Base-by-base conservation (phyloP, 2,888 invertebrate genomes). In the Aromia moschata region DNA sequence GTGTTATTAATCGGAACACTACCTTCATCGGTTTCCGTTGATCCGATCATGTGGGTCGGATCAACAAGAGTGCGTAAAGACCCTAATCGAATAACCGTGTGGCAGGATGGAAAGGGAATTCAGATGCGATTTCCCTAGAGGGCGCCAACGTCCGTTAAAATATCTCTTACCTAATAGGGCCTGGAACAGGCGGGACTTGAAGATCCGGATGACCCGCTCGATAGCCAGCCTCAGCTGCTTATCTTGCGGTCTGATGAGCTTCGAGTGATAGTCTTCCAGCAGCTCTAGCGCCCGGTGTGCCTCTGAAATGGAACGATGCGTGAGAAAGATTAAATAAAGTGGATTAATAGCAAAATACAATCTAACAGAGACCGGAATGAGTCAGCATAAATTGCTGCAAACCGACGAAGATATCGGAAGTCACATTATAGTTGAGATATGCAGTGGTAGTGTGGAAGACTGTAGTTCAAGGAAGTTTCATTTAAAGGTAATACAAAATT, bases 251-350 rank as follows among this genome's bases (percentile, higher is more conserved):
- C 92, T 92, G 71, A 90, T 92, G 77, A 99, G 85, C 82, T 96
- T 94, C 71, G 93, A 90, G 84, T 98, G 97, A 83, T 98, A 99
- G 82, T 98, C 98, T 85, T 98, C 98, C 78, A 99, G 88, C 78
- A 98, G 87, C 86, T 98, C 98, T 79, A 99, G 86, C 68, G 98
- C 98, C 82, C 97, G 91, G 82, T 98, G 98, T 82, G 98, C 98
- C 86, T 97, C 97, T 94, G 89, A 49, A 79, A 79, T n/a, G n/a
- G n/a, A n/a, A n/a, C n/a, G n/a, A n/a, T n/a, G n/a, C n/a, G n/a
- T n/a, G n/a, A n/a, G n/a, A n/a, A n/a, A n/a, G n/a, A n/a, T n/a
- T n/a, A n/a, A n/a, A n/a, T n/a, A n/a, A n/a, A n/a, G n/a, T n/a
- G n/a, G n/a, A n/a, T n/a, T n/a, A n/a, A n/a, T n/a, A n/a, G n/a